Conservation (phyloP, 2,888 invertebrate genomes). For the Cryptus viduatorius region DNA sequence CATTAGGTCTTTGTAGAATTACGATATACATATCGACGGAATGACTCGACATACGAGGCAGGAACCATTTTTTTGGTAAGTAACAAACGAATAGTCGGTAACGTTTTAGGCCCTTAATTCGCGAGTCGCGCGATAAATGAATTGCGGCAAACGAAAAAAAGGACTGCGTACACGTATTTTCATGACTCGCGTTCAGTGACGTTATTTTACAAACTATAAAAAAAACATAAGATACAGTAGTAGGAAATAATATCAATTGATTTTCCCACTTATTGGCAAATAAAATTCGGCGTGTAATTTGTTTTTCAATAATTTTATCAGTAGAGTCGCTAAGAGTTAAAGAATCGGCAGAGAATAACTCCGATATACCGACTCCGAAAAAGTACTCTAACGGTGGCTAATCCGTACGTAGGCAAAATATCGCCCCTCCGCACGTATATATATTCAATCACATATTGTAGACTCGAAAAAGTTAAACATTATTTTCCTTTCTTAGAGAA, state of each 20-base stretch:
- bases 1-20: neutral
- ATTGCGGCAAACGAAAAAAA: conserved; percentile 9
- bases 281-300: conserved; percentile 46
- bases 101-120: conserved; percentile 50
- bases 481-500: conserved; percentile 27
- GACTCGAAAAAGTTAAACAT: conserved; percentile 26
- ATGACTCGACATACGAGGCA: conserved; percentile 53
- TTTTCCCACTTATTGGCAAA: conserved; percentile 49
- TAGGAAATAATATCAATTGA: conserved; percentile 54
- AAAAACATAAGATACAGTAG: conserved; percentile 26
- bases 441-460: conserved; percentile 56
- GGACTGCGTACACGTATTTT: conserved; percentile 37
- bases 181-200: conserved; percentile 22
- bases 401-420: conserved; percentile 25
- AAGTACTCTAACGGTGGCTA: conserved; percentile 30
- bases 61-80: conserved; percentile 67
- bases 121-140: neutral
- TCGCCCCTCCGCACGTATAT: conserved; percentile 6
- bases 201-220: conserved; percentile 11
- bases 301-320: conserved; percentile 5
- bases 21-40: conserved; percentile 23
- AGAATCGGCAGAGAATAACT: neutral
- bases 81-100: conserved; percentile 62
- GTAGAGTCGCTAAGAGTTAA: neutral
- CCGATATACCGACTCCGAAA: conserved; percentile 6